phyloP scores from a whole-genome alignment of 2,888 invertebrate species.

The Thecophora atra region DNA sequence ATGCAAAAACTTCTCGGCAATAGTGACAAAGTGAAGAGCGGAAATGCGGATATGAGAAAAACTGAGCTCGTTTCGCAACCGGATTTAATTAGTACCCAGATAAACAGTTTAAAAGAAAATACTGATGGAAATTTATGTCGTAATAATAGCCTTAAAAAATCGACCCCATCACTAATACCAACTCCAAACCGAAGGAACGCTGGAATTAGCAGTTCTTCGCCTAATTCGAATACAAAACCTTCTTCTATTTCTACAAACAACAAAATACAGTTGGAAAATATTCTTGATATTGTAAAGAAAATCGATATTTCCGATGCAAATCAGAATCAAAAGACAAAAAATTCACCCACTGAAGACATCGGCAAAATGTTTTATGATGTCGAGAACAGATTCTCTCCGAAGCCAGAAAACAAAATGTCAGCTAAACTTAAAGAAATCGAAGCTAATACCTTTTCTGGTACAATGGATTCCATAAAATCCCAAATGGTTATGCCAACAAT shows the following conservation, averaged over 20 bases:
- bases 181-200: constrained; percentile 49
- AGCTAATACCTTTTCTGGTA: constrained; percentile 62
- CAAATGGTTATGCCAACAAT: constrained; percentile 62
- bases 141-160: constrained; percentile 45
- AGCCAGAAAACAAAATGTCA: constrained; percentile 50
- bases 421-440: constrained; percentile 63
- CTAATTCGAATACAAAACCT: constrained; percentile 39
- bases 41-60: neutral
- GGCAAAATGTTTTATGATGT: constrained; percentile 56
- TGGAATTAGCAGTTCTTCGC: constrained; percentile 49
- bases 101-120: neutral
- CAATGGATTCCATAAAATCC: constrained; percentile 63
- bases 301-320: constrained; percentile 47
- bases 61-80: neutral
- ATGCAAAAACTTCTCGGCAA: constrained; percentile 45
- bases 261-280: constrained; percentile 58
- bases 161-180: neutral
- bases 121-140: constrained; percentile 33
- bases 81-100: neutral
- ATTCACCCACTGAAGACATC: constrained; percentile 49
- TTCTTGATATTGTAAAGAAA: constrained; percentile 55
- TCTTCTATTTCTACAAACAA: constrained; percentile 41
- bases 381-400: constrained; percentile 49
- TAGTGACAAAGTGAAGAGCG: constrained; percentile 3
- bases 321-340: constrained; percentile 24